Base-by-base conservation (phyloP, 2,113 vertebrate species). In the Scatophagus argus region DNA sequence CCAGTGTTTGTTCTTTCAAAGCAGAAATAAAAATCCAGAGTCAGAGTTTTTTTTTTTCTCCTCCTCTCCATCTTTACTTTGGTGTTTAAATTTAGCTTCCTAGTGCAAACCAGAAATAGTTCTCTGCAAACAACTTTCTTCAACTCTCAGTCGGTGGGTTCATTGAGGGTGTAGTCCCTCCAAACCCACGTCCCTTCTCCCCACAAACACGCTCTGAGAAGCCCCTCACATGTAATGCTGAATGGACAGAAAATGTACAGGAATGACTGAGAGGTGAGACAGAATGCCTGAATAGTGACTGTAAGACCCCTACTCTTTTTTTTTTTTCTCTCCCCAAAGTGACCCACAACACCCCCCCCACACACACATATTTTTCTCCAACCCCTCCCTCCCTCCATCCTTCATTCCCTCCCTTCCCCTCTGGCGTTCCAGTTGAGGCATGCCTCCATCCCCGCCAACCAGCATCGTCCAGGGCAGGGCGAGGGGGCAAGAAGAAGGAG, bases 401-500 rank as follows among this genome's bases (percentile, higher is more conserved):
- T 52, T 72, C 27, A 10, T 39, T 72, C 72, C 72, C 72, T 73
- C 74, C 72, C 73, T 74, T 69, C 58, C 56, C 64, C 67, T 65
- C 74, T 52, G 88, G 87, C 92, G 93, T 91, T 94, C 94, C 89
- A 96, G 95, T 96, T 91, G 93, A 96, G 96, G 94, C 95, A 94
- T 93, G 95, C 92, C 94, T 95, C 91, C 88, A 75, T 96, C 93
- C 93, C 91, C 94, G 88, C 94, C 75, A 90, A 90, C 58, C 62
- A 87, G 75, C 87, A 94, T 93, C 76, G 82, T 87, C 77, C 75
- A 58, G 75, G 76, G 74, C 83, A 79, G 82, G 85, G 75, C 77
- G 77, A 94, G 93, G 67, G 90, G 86, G 82, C 70, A 77, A 83
- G 52, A 65, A 75, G 71, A 71, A 72, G 64, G 65, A 94, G 56